phyloP scores from a whole-genome alignment of 2,888 invertebrate species.

The Chrysolina haemoptera region DNA sequence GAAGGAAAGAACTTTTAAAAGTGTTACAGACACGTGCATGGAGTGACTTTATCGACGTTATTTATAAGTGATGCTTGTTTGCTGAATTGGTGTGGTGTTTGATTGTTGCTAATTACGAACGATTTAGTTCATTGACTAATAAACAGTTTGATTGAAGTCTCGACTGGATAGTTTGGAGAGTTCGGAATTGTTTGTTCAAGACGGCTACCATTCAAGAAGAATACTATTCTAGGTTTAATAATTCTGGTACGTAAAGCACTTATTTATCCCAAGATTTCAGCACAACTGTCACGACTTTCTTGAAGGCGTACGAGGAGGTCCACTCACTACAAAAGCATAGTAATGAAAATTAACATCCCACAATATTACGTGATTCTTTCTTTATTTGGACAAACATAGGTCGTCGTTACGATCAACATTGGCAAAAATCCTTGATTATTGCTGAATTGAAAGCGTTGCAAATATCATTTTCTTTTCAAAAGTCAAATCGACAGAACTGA shows the following conservation, averaged over 20 bases:
- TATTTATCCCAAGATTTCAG: constrained; percentile 10
- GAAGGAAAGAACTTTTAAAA: not conserved
- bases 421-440: too few relatives aligned
- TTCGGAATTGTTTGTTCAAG: constrained; percentile 46
- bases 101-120: constrained; percentile 48
- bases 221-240: constrained; percentile 53
- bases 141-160: constrained; percentile 51
- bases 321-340: too few relatives aligned
- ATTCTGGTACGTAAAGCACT: constrained; percentile 56
- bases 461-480: too few relatives aligned
- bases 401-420: too few relatives aligned
- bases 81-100: constrained; percentile 32
- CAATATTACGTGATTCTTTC: too few relatives aligned
- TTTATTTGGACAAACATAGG: too few relatives aligned
- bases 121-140: constrained; percentile 51
- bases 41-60: constrained; percentile 33
- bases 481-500: too few relatives aligned
- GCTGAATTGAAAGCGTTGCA: too few relatives aligned
- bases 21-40: constrained; percentile 34
- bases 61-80: constrained; percentile 17
- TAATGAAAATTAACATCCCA: too few relatives aligned
- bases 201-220: constrained; percentile 55
- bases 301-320: too few relatives aligned
- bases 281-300: too few relatives aligned
- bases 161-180: constrained; percentile 44